Evolutionary conservation across 2,113 vertebrate genomes (phyloP).

Genomic region (Zosterops pallidus): DNA sequence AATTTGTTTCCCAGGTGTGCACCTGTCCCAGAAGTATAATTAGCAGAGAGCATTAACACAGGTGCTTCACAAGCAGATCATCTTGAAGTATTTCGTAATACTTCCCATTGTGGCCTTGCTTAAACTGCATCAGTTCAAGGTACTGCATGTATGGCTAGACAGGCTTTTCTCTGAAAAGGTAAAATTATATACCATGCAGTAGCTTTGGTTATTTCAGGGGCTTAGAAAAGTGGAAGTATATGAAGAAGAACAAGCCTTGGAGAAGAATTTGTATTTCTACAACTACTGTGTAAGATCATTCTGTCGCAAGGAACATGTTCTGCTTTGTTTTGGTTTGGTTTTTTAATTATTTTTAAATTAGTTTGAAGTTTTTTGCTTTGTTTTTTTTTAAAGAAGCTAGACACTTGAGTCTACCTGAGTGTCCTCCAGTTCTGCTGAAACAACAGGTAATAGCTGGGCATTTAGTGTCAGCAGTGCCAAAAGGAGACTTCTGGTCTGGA

Average conservation of each 20-base stretch:
- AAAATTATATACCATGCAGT: background rate
- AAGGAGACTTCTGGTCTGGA: background rate
- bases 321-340: background rate
- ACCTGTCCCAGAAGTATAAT: background rate
- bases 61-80: background rate
- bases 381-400: background rate
- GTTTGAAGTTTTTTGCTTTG: background rate
- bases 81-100: background rate
- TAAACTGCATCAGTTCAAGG: background rate
- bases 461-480: background rate
- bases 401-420: background rate
- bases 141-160: rapidly evolving
- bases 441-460: background rate
- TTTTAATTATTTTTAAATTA: background rate
- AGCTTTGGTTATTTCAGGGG: constrained; percentile 40
- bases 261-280: constrained; percentile 1
- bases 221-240: background rate
- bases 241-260: constrained; percentile 11
- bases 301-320: background rate
- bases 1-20: background rate
- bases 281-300: background rate
- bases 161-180: background rate
- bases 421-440: background rate
- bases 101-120: background rate
- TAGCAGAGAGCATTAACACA: background rate